These are phyloP conservation scores for Lobophora halterata DNA, from an alignment of 2,888 invertebrate genomes.

Conservation along the genomic window DNA sequence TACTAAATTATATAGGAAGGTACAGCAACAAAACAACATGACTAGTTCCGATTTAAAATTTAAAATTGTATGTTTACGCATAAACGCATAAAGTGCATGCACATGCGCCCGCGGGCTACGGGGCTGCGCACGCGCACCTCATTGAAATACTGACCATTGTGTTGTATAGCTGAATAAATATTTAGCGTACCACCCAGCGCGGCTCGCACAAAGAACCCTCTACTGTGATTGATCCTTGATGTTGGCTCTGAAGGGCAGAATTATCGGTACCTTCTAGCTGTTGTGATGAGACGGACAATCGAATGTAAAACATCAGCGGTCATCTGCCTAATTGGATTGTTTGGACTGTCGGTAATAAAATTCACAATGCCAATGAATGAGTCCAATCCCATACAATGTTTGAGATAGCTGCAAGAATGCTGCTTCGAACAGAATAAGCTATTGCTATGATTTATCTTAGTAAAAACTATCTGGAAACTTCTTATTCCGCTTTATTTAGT, in stretches of 20 bases:
- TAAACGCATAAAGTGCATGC: too few relatives aligned
- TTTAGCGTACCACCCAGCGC: slow-evolving; percentile 73
- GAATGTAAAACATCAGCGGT: slow-evolving; percentile 17
- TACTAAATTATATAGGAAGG: too few relatives aligned
- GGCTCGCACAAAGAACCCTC: slow-evolving; percentile 53
- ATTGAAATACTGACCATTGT: slow-evolving; percentile 78
- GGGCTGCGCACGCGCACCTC: slow-evolving; percentile 41
- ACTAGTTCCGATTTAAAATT: slow-evolving; percentile 15
- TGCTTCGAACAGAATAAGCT: not conserved
- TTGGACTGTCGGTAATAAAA: slow-evolving; percentile 21
- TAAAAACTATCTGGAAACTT: too few relatives aligned
- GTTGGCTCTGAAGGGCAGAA: slow-evolving; percentile 65
- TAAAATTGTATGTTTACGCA: slow-evolving; percentile 26
- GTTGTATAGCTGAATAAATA: slow-evolving; percentile 70
- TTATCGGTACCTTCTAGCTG: slow-evolving; percentile 37
- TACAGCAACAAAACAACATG: too few relatives aligned
- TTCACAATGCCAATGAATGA: too few relatives aligned
- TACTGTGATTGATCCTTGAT: slow-evolving; percentile 70
- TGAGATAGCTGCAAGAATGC: too few relatives aligned
- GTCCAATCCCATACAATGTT: too few relatives aligned
- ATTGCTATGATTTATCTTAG: slow-evolving; percentile 1
- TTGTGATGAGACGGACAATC: slow-evolving; percentile 27
- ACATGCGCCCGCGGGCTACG: slow-evolving; percentile 51
- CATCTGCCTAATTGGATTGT: slow-evolving; percentile 31
- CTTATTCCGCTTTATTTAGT: too few relatives aligned